These are phyloP conservation scores for Euphydryas editha DNA, from an alignment of 2,888 invertebrate species.

Conservation along the genomic window DNA sequence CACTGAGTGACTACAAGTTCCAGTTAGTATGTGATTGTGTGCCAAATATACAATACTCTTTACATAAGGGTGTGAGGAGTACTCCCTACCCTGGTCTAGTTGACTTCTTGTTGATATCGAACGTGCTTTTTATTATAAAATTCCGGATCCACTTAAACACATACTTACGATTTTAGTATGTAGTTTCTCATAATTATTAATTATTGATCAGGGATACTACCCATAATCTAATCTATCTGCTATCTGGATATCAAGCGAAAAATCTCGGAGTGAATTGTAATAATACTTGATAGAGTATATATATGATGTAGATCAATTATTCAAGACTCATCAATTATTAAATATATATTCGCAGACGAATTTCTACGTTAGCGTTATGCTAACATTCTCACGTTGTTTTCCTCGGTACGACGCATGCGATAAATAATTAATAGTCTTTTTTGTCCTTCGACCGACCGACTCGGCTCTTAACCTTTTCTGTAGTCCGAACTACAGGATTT, in stretches of 20 bases:
- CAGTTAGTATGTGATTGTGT: constrained; percentile 22
- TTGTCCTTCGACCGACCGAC: not conserved
- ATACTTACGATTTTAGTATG: too few relatives aligned
- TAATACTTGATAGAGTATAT: too few relatives aligned
- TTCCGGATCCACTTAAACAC: too few relatives aligned
- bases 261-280: too few relatives aligned
- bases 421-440: constrained; percentile 12
- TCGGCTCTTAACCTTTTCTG: constrained; percentile 4
- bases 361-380: constrained; percentile 4
- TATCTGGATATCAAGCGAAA: too few relatives aligned
- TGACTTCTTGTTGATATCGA: constrained; percentile 1
- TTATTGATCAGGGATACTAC: too few relatives aligned
- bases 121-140: too few relatives aligned
- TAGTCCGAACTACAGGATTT: constrained; percentile 14
- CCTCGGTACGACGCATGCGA: not conserved
- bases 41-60: constrained; percentile 40
- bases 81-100: constrained; percentile 34
- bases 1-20: not conserved
- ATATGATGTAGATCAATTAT: too few relatives aligned
- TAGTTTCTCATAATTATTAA: too few relatives aligned
- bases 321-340: not conserved
- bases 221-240: too few relatives aligned
- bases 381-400: constrained; percentile 5
- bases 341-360: constrained; percentile 4
- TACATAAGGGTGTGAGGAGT: constrained; percentile 17